A percentile compares a stretch with the other conserved stretches of the same genome.
Evolutionary conservation across 1,140 invertebrate genomes (phyloP).

Genomic region (Euura saliciscinereae): DNA sequence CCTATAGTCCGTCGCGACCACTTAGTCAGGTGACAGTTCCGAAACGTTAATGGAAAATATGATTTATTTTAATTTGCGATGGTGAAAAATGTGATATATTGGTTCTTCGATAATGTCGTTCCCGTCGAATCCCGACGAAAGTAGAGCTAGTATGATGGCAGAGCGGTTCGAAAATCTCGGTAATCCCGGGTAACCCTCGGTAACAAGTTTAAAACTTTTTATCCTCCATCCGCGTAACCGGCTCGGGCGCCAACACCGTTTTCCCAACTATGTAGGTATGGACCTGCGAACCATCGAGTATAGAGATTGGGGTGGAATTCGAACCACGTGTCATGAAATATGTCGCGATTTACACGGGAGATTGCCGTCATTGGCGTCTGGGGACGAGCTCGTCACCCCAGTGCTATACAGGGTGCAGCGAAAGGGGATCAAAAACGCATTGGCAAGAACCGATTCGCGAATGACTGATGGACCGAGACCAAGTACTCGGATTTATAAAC

Average conservation of each 20-base stretch:
- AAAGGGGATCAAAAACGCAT: slow-evolving; percentile 56
- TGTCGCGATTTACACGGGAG: slow-evolving; percentile 60
- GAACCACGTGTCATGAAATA: slow-evolving; percentile 51
- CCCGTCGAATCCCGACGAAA: too few species aligned
- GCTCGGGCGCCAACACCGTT: background rate
- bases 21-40: background rate
- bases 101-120: too few species aligned
- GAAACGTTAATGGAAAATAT: too few species aligned
- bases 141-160: too few species aligned
- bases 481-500: background rate
- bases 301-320: background rate
- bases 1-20: background rate
- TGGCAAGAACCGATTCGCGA: slow-evolving; percentile 44
- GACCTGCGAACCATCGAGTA: background rate
- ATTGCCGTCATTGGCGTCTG: slow-evolving; percentile 58
- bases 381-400: slow-evolving; percentile 36
- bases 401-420: slow-evolving; percentile 28
- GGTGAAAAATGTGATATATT: too few species aligned
- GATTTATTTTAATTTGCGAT: too few species aligned
- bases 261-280: too few species aligned
- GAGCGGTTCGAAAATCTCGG: background rate
- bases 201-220: background rate
- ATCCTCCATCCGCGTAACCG: background rate
- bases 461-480: background rate
- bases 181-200: background rate